Base-by-base conservation (phyloP, 2,888 invertebrate genomes). In the Strigamia transsilvanica region DNA sequence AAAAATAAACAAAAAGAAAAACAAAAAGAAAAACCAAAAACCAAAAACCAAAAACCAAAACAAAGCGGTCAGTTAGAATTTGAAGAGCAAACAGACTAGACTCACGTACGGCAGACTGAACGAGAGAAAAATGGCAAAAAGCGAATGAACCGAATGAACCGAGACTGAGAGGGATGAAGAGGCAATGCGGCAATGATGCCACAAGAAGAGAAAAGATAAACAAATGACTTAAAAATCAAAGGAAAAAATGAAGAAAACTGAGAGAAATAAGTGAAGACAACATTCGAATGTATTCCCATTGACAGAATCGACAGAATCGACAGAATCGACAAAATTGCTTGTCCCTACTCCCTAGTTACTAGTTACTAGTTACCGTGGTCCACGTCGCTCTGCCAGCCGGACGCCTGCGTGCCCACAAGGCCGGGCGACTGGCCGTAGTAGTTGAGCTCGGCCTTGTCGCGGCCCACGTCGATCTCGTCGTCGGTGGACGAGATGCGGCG, bases 361-460 rank as follows among this genome's bases (percentile, higher is more conserved):
- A 21, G 18, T 21, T 61, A 21, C 7, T 61, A 84, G 86, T 85
- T 86, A 88, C 88, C 89, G 85, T 89, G 89, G 85, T 90, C 90
- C 83, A 89, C 89, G 84, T 90, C 90, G 82, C 89, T 88, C 84
- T 89, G 90, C 89, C 91, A 91, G 86, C 89, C 88, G 83, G 89
- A 85, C 23, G 88, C 86, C 84, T 89, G 89, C 83, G 87, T 89
- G 84, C 89, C 88, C 83, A 90, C 86, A 66, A 89, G 88, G 84
- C 89, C 87, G 83, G 90, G 89, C 85, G 90, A 89, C 85, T 90
- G 90, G 51, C 89, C 89, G 85, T 90, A 91, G 86, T 90, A 91
- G 73, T 87, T 86, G 82, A 88, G 88, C 83, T 89, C 89, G 34
- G 87, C 87, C 81, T 88, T 88, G 84, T 88, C 89, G 21, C 88